These are phyloP conservation scores for Apoderus coryli DNA, from an alignment of 2,888 invertebrate genomes.

Conservation along the genomic window DNA sequence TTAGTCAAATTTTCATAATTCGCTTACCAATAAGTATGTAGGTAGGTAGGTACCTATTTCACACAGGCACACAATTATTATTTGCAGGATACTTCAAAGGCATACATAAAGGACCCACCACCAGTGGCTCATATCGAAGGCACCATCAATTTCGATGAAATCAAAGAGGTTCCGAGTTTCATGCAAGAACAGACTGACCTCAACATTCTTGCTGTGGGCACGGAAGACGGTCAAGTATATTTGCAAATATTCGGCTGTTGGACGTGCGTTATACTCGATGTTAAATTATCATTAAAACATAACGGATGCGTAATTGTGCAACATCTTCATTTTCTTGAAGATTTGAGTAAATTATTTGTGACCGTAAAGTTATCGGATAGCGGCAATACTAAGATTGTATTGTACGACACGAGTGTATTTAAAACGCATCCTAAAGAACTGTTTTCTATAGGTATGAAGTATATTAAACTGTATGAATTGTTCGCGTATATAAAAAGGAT, in stretches of 20 bases:
- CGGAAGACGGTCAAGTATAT: slow-evolving; percentile 54
- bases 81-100: slow-evolving; percentile 28
- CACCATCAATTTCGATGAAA: slow-evolving; percentile 41
- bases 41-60: too few species aligned
- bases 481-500: slow-evolving; percentile 58
- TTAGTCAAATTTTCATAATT: too few species aligned
- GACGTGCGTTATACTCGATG: slow-evolving; percentile 56
- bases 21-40: too few species aligned
- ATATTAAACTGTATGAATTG: slow-evolving; percentile 45
- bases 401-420: slow-evolving; percentile 45
- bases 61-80: too few species aligned
- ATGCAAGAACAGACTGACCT: slow-evolving; percentile 45
- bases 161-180: slow-evolving; percentile 40
- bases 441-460: slow-evolving; percentile 56
- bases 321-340: slow-evolving; percentile 53
- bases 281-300: slow-evolving; percentile 40
- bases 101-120: slow-evolving; percentile 35
- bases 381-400: slow-evolving; percentile 35
- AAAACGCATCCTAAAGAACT: slow-evolving; percentile 54
- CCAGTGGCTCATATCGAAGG: slow-evolving; percentile 25
- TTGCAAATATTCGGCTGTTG: slow-evolving; percentile 77
- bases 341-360: slow-evolving; percentile 55
- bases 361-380: slow-evolving; percentile 37
- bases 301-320: slow-evolving; percentile 39
- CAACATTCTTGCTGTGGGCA: slow-evolving; percentile 67